Evolutionary conservation across 2,888 invertebrate genomes (phyloP), one percentile per base, ranked within the genome.

Genomic region (Branchellion lobata): DNA sequence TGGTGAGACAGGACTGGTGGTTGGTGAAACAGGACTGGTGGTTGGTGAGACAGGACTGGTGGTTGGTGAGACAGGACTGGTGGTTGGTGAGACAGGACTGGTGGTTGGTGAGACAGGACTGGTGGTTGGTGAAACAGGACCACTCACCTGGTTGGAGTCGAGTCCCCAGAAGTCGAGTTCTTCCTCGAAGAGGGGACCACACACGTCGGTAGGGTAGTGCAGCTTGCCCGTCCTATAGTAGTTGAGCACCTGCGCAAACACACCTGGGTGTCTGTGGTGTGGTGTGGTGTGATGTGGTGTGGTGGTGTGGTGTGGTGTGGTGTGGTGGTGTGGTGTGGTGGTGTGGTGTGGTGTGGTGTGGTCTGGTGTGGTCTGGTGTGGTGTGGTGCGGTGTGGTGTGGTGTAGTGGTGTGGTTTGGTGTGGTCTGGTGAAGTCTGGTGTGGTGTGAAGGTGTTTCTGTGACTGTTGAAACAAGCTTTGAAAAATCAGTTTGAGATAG

Each of bases 141-240:
- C 47, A 47, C 8, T 47, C 85, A 97, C 97, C 85, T 99, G 98
- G 90, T 99, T 98, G 61, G 98, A 94, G 88, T 99, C 98, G 84
- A 99, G 91, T 21, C 97, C 97, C 83, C 83, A 83, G 89, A 96
- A 99, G 89, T 98, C 98, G 84, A 99, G 91, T 88, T 99, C 99
- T 87, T 98, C 98, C 87, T 99, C 99, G 88, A 99, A 99, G 83
- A 99, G 91, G 79, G 98, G 99, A 72, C 98, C 98, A 88, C 98
- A 99, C 0, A 99, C 80, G 72, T 80, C 80, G 78, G 97, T 98
- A 29, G 98, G 98, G 89, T 99, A 99, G 89, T 99, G 98, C 83
- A 99, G 91, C 88, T 98, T 98, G 80, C 98, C 97, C 82, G 96
- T 96, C 87, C 96, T 93, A 90, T 98, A 98, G 89, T 98, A 98